phyloP scores from a whole-genome alignment of 2,888 invertebrate species.

The Proisotoma minuta region DNA sequence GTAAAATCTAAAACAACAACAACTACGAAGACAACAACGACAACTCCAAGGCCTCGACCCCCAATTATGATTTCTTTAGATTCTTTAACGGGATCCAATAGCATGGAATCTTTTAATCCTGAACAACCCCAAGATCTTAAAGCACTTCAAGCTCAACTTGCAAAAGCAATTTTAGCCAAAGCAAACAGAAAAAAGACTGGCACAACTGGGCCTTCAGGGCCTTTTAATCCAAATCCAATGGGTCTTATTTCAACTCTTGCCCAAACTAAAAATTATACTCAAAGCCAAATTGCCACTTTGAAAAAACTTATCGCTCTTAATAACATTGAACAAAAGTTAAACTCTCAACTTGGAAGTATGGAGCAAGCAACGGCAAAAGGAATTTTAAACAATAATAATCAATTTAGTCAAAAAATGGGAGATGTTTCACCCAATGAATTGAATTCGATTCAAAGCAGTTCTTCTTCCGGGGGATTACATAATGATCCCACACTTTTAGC shows the following conservation, averaged over 20 bases:
- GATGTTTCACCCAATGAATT: not conserved
- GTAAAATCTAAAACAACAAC: constrained; percentile 2
- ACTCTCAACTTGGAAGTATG: not conserved
- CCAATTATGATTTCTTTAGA: not conserved
- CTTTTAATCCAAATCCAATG: constrained; percentile 9
- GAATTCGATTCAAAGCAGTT: constrained; percentile 11
- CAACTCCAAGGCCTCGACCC: constrained; percentile 2
- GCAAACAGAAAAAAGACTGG: constrained; percentile 21
- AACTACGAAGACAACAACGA: constrained; percentile 10
- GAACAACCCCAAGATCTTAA: constrained; percentile 24
- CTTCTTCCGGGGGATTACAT: not conserved
- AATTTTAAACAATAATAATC: constrained; percentile 5
- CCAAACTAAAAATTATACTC: constrained; percentile 32
- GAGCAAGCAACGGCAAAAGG: not conserved
- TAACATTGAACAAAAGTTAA: constrained; percentile 37
- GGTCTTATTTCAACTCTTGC: constrained; percentile 18
- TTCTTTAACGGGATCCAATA: not conserved
- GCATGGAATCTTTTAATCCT: not conserved
- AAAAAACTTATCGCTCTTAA: constrained; percentile 41
- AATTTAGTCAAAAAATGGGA: constrained; percentile 20
- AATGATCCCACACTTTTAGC: constrained; percentile 35
- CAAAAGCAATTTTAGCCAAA: constrained; percentile 38
- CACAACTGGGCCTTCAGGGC: not conserved
- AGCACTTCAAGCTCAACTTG: constrained; percentile 32
- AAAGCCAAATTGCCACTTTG: constrained; percentile 37